Base-by-base conservation (phyloP, 2,113 vertebrate species). In the Larimichthys crocea region DNA sequence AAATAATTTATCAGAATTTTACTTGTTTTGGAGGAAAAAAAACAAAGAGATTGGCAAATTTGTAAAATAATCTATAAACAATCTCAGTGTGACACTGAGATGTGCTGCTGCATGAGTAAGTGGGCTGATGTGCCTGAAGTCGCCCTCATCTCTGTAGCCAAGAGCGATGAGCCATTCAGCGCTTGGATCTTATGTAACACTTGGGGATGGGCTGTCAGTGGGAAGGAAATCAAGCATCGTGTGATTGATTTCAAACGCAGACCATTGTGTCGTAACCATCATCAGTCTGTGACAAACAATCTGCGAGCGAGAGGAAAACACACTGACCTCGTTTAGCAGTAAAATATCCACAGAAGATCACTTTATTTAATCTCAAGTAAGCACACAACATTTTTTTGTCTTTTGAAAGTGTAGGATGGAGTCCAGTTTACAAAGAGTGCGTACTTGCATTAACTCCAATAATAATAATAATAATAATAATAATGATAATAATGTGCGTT, bases 321-420 rank as follows among this genome's bases (percentile, higher is more conserved):
- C 88, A 87, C 86, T 84, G 88, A 90, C 69, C 63, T 68, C 24
- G 3, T 81, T 89, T 31, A 50, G 75, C 76, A 82, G 77, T 82
- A 76, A 89, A 86, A 90, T 86, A 77, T 85, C 82, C 89, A 93
- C 90, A 93, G 68, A 84, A 89, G 35, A 90, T 91, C 78, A 93
- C 90, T 95, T 96, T 95, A 95, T 96, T 96, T 82, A 86, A 85
- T 88, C 86, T 91, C 79, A 91, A 75, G 73, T 87, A 74, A 92
- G 83, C 79, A 93, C 89, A 88, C 79, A 88, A 93, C 88, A 94
- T 63, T 71, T 86, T 84, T 89, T 75, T 40, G 35, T 40, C 79
- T 83, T 68, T 77, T 69, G 70, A 88, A 88, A 84, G 42, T 89
- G 61, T 53, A 70, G 60, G 74, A 87, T 84, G 67, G 56, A 83